Base-by-base conservation (phyloP, 2,113 vertebrate species). In the Vulpes lagopus region DNA sequence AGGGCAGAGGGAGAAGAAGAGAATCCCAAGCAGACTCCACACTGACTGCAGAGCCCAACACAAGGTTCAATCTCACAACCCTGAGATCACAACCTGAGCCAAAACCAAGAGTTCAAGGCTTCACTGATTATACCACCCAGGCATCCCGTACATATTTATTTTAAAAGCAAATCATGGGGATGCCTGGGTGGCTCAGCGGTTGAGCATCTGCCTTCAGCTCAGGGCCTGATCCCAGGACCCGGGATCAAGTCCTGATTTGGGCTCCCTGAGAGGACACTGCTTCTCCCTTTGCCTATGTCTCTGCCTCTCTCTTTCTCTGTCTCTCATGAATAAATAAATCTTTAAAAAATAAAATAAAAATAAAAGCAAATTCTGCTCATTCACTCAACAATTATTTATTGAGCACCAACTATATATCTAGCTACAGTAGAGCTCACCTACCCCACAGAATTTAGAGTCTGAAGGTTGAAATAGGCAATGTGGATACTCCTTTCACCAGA, bases 301-400 rank as follows among this genome's bases (percentile, higher is more conserved):
- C 7, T 43, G 43, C 43, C 43, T 43, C 43, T 43, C 43, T 43
- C 43, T 43, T 43, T 43, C 43, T 43, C 43, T 43, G 43, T 43
- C 43, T 43, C 43, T 8, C 43, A 43, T 43, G 43, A 43, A 43
- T 43, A 43, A 43, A 43, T 43, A 43, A 43, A 43, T 43, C 43
- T 43, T 43, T 43, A 43, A 43, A 43, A 43, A 43, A 7, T 43
- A 43, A 43, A 43, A 43, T 43, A 43, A 43, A 43, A 43, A 43
- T 93, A 64, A 93, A 97, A 57, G 64, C 38, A 97, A 91, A 59
- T 64, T 95, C 27, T 60, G 30, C 49, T 60, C 49, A 25, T 69
- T 92, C 53, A 90, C 6, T 80, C n/a, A 81, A 93, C n/a, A 93
- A 91, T 38, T 64, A 73, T 23, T 85, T 73, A 84, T 12, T 53